These are phyloP conservation scores for fruit fly (Drosophila melanogaster) DNA, from an alignment of 1,140 invertebrate genomes.

Conservation along the genomic window DNA sequence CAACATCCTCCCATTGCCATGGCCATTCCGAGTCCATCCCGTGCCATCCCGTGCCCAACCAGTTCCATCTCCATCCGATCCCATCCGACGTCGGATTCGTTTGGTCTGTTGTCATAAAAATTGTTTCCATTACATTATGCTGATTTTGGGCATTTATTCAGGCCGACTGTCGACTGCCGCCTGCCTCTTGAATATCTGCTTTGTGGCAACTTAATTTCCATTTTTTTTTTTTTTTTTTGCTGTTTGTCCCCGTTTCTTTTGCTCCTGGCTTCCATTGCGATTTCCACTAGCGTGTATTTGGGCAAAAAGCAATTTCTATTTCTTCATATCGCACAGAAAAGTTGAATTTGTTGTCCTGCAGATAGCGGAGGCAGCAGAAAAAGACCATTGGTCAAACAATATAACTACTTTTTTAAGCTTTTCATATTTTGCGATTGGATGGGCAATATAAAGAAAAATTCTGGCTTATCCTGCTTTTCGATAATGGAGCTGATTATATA, in stretches of 20 bases:
- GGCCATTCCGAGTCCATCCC: constrained; percentile 19
- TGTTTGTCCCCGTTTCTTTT: constrained; percentile 9
- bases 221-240: constrained; percentile 54
- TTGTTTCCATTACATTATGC: constrained; percentile 83
- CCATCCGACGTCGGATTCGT: constrained; percentile 39
- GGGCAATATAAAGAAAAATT: constrained; percentile 6
- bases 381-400: constrained; percentile 30
- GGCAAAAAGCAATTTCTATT: constrained; percentile 78
- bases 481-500: constrained; percentile 18
- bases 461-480: constrained; percentile 30
- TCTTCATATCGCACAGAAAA: constrained; percentile 55
- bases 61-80: neutral
- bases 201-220: constrained; percentile 79
- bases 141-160: constrained; percentile 81
- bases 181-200: constrained; percentile 60
- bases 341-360: constrained; percentile 64
- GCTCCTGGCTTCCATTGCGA: constrained; percentile 8
- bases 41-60: constrained; percentile 13
- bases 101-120: constrained; percentile 76
- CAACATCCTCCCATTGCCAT: constrained; percentile 34
- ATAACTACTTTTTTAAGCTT: constrained; percentile 54
- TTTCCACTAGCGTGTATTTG: constrained; percentile 52
- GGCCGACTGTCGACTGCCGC: constrained; percentile 58
- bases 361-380: constrained; percentile 34
- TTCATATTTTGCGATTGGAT: constrained; percentile 47